Evolutionary conservation across 2,113 vertebrate genomes (phyloP).

Genomic region (Cyphomyrus plagiostoma): DNA sequence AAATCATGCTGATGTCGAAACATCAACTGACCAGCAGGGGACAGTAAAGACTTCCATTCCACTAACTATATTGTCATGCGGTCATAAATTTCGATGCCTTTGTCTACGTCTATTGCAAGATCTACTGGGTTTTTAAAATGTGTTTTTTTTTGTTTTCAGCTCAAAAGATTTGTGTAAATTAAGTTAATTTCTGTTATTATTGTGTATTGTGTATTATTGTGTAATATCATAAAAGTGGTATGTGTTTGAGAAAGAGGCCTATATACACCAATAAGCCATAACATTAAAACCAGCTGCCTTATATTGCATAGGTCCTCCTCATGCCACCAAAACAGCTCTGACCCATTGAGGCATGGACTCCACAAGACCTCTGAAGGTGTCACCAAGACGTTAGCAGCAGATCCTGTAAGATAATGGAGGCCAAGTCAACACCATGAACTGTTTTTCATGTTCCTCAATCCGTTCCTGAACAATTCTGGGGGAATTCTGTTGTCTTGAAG

Average conservation of each 20-base stretch:
- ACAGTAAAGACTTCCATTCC: background rate
- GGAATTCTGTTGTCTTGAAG: no score
- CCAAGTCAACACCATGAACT: background rate
- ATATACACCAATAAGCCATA: background rate
- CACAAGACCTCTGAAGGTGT: background rate
- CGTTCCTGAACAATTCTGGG: no score
- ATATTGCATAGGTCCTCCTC: background rate
- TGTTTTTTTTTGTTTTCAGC: background rate
- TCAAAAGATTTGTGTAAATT: background rate
- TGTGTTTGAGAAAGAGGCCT: background rate
- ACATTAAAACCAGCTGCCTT: background rate
- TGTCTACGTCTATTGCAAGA: background rate
- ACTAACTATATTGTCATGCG: background rate
- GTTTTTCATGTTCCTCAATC: no score
- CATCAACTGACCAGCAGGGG: constrained; percentile 6
- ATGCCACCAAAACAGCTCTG: background rate
- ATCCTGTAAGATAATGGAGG: background rate
- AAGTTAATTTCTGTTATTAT: background rate
- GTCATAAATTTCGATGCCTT: background rate
- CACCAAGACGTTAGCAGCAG: background rate
- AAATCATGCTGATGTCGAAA: constrained; percentile 1
- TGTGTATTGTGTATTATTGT: background rate
- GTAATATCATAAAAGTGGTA: background rate
- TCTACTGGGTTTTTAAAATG: background rate
- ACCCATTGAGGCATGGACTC: background rate